Percentiles rank a stretch among this genome's conserved stretches.
These are phyloP conservation scores for Hyles vespertilio DNA, from an alignment of 1,140 invertebrate species.

Conservation along the genomic window DNA sequence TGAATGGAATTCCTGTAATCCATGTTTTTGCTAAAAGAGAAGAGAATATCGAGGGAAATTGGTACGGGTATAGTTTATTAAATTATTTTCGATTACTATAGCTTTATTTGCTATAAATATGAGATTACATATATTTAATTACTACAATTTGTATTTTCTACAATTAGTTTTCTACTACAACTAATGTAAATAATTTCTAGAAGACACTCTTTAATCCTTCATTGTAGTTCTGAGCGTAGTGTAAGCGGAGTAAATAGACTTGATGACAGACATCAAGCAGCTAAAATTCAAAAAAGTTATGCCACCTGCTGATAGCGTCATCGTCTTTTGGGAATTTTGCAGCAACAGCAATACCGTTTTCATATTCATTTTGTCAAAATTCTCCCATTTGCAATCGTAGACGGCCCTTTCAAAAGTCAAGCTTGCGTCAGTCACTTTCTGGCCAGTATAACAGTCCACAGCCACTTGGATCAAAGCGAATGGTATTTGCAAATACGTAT, in stretches of 20 bases:
- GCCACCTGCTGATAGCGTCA: slow-evolving; percentile 45
- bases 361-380: slow-evolving; percentile 38
- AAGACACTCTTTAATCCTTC: slow-evolving; percentile 7
- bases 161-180: no score
- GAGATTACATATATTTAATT: no score
- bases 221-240: slow-evolving; percentile 38
- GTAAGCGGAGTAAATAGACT: slow-evolving; percentile 44
- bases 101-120: no score
- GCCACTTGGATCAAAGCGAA: slow-evolving; percentile 42
- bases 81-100: no score
- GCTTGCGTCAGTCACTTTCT: slow-evolving; percentile 42
- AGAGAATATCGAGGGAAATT: no score
- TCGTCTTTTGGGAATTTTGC: slow-evolving; percentile 42
- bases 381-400: slow-evolving; percentile 51
- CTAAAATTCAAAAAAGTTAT: slow-evolving; percentile 33
- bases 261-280: slow-evolving; percentile 41
- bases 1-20: no score
- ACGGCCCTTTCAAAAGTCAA: slow-evolving; percentile 37
- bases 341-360: slow-evolving; percentile 40
- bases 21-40: no score
- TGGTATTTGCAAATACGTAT: slow-evolving; percentile 46
- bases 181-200: no score
- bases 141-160: no score
- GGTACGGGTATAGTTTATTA: no score
- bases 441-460: slow-evolving; percentile 48